Evolutionary conservation across 2,113 vertebrate genomes (phyloP).

Genomic region (Gracilinanus agilis): DNA sequence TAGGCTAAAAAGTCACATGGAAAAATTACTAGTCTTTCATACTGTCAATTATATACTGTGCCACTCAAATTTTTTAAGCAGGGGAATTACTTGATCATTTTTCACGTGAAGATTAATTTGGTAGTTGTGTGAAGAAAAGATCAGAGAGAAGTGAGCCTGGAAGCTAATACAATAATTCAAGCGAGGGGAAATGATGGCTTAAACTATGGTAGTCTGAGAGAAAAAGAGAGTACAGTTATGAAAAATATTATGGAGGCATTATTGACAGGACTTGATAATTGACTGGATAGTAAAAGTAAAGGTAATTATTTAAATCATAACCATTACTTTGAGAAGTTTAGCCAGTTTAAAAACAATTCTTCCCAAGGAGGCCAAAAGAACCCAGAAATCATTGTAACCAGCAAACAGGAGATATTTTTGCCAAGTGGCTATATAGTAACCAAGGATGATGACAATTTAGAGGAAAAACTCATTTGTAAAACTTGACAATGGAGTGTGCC

Average conservation of each 20-base stretch:
- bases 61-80: not conserved
- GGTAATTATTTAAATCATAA: not conserved
- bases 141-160: not conserved
- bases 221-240: not conserved
- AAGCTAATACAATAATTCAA: not conserved
- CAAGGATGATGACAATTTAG: not conserved
- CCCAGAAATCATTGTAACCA: not conserved
- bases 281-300: not conserved
- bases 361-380: not conserved
- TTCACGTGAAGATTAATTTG: not conserved
- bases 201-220: not conserved
- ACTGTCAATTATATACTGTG: not conserved
- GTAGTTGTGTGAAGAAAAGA: not conserved
- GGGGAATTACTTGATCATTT: not conserved
- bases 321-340: not conserved
- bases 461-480: not conserved
- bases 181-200: not conserved
- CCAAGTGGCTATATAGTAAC: not conserved
- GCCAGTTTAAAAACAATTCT: not conserved
- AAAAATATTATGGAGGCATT: not conserved
- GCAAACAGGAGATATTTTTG: not conserved
- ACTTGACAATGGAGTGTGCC: not conserved
- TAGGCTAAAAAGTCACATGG: not conserved
- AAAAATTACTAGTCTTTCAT: not conserved
- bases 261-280: not conserved